A percentile compares a stretch with the other conserved stretches of the same genome.
Evolutionary conservation across 1,140 invertebrate species (phyloP).

Genomic region (Macrobrachium rosenbergii): DNA sequence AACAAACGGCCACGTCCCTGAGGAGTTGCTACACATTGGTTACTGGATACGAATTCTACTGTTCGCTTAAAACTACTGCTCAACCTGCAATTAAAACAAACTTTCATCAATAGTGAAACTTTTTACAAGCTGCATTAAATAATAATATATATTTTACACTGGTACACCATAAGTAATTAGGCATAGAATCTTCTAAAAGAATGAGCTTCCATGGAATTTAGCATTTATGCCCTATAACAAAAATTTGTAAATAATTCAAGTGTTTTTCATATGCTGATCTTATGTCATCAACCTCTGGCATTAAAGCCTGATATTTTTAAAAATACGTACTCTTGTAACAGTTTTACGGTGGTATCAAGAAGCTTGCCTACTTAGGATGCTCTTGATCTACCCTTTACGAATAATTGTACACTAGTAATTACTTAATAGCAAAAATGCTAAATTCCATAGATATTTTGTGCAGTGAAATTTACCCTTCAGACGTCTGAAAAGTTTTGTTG

Average conservation of each 20-base stretch:
- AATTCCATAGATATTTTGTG: not conserved
- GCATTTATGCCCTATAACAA: too few species aligned
- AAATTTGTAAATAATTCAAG: too few species aligned
- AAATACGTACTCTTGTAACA: too few species aligned
- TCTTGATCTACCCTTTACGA: too few species aligned
- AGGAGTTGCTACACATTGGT: constrained; percentile 71
- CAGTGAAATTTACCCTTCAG: constrained; percentile 37
- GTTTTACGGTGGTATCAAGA: too few species aligned
- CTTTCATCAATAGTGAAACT: not conserved
- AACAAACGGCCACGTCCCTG: constrained; percentile 74
- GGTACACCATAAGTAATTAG: too few species aligned
- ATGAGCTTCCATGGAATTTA: too few species aligned
- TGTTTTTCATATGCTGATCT: too few species aligned
- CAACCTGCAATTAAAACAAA: constrained; percentile 35
- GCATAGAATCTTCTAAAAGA: too few species aligned
- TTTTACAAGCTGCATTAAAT: not conserved
- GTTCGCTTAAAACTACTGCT: constrained; percentile 61
- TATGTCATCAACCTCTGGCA: too few species aligned
- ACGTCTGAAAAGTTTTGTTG: constrained; percentile 44
- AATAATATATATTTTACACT: not conserved
- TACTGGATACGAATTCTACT: constrained; percentile 71
- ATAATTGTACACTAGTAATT: not conserved
- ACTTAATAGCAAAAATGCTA: not conserved
- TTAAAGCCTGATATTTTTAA: too few species aligned
- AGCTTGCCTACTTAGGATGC: too few species aligned